phyloP scores from a whole-genome alignment of 2,113 vertebrate species.

The Uria lomvia region DNA sequence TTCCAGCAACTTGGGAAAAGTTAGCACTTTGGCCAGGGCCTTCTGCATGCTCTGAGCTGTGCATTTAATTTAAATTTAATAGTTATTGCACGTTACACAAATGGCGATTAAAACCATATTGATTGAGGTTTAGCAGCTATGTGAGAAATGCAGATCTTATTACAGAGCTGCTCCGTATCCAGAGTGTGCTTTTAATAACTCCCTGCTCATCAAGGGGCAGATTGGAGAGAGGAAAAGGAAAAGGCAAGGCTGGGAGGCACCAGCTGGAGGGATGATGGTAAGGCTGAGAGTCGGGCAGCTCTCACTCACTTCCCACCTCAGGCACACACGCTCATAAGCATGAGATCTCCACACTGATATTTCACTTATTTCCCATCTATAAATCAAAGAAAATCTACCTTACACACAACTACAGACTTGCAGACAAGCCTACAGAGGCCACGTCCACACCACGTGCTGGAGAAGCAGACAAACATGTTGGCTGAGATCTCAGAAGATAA shows the following conservation, averaged over 20 bases:
- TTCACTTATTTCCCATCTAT: background rate
- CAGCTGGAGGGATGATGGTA: rapidly evolving
- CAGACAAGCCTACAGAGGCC: background rate
- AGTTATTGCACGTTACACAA: background rate
- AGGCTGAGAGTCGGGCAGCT: background rate
- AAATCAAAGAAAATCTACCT: background rate
- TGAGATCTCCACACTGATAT: rapidly evolving
- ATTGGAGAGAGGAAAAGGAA: background rate
- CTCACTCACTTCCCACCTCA: background rate
- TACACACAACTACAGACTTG: rapidly evolving
- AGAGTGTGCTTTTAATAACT: background rate
- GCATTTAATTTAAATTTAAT: background rate
- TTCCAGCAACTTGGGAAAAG: background rate
- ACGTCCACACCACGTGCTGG: background rate
- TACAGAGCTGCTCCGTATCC: background rate
- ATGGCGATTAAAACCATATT: conserved; percentile 19
- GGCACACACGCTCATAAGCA: too few species aligned
- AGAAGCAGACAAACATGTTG: background rate
- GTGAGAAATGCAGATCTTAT: conserved; percentile 8
- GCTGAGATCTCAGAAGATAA: background rate
- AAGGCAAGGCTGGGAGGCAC: background rate
- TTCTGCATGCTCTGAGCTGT: background rate
- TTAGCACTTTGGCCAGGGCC: background rate
- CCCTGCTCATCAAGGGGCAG: background rate
- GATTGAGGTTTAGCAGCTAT: conserved; percentile 8